These are phyloP conservation scores for Sebastes iracundus DNA, from an alignment of 2,797 vertebrate species.

Conservation along the genomic window DNA sequence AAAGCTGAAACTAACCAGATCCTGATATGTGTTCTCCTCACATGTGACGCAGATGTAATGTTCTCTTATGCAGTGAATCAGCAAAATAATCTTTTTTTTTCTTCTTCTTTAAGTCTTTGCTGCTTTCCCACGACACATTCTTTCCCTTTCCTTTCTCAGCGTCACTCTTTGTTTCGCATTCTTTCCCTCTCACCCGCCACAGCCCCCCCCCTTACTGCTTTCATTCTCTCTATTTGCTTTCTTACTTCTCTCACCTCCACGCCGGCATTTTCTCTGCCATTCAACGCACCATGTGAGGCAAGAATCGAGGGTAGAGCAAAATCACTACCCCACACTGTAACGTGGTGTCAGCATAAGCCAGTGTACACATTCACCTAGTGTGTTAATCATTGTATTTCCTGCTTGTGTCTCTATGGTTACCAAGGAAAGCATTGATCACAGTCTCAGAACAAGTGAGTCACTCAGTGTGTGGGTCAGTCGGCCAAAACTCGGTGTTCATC, in stretches of 20 bases:
- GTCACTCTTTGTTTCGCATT: conserved; percentile 13
- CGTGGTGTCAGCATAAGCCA: background rate
- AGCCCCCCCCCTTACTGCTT: background rate
- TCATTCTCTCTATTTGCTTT: conserved; percentile 3
- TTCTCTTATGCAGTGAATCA: background rate
- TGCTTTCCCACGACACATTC: background rate
- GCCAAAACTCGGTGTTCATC: conserved; percentile 16
- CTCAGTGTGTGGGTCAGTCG: conserved; percentile 25
- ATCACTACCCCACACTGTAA: background rate
- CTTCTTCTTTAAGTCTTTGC: background rate
- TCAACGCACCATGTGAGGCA: background rate
- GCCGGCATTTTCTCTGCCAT: background rate
- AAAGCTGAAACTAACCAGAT: background rate
- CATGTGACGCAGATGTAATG: background rate
- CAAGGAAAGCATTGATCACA: conserved; percentile 21
- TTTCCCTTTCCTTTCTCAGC: background rate
- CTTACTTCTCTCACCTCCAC: background rate
- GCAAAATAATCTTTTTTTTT: background rate
- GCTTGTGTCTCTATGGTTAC: conserved; percentile 62
- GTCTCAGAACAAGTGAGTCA: conserved; percentile 47
- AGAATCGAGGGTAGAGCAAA: background rate
- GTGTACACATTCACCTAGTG: background rate
- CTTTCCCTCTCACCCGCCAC: background rate
- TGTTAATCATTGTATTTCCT: conserved; percentile 44
- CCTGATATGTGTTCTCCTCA: background rate